These are phyloP conservation scores for Caerostris darwini DNA, from an alignment of 1,140 invertebrate species.

Conservation along the genomic window DNA sequence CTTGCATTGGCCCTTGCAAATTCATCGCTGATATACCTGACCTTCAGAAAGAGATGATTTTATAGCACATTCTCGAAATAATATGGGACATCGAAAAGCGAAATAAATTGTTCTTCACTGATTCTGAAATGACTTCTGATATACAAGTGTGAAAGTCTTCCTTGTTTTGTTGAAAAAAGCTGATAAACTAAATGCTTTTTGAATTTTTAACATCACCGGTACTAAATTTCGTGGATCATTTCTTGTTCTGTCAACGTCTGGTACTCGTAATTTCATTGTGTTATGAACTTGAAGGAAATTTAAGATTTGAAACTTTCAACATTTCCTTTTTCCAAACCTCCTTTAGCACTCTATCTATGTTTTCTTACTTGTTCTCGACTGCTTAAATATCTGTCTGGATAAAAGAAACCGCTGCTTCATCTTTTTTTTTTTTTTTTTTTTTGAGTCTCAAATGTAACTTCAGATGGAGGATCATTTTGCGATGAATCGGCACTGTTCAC, in stretches of 20 bases:
- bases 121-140: too few species aligned
- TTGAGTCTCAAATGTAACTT: constrained; percentile 38
- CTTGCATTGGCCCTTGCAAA: too few species aligned
- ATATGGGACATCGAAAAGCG: too few species aligned
- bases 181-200: neutral
- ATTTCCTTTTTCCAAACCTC: too few species aligned
- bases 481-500: neutral
- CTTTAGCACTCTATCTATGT: neutral
- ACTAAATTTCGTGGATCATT: constrained; percentile 59
- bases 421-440: constrained; percentile 52
- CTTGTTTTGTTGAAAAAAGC: too few species aligned
- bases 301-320: constrained; percentile 61
- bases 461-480: constrained; percentile 33
- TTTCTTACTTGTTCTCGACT: constrained; percentile 55
- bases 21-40: too few species aligned
- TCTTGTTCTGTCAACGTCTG: constrained; percentile 63
- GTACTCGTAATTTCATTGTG: constrained; percentile 37
- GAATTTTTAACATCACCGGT: constrained; percentile 49
- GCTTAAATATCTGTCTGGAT: constrained; percentile 53
- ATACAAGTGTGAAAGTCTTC: too few species aligned
- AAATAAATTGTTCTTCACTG: too few species aligned
- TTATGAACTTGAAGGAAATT: constrained; percentile 40
- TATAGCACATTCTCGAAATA: too few species aligned
- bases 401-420: neutral
- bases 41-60: too few species aligned